A percentile compares a stretch with the other conserved stretches of the same genome.
These are phyloP conservation scores for Porites cylindrica DNA, from an alignment of 92 coral and sea anemone species.

Conservation along the genomic window DNA sequence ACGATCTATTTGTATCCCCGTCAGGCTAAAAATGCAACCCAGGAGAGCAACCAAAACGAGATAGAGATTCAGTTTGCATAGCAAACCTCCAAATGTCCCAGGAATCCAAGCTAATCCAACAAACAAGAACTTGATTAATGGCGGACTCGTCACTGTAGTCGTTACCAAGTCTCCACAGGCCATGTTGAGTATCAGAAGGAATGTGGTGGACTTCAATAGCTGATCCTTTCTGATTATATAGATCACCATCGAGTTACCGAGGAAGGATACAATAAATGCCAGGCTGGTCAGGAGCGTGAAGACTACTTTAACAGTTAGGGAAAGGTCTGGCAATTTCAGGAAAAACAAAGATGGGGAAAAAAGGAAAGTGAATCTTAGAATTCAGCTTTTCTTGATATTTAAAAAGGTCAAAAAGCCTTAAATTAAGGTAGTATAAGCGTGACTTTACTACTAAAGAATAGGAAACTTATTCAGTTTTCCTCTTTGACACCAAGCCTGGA, in stretches of 20 bases:
- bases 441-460: too few relatives aligned
- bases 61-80: neutral
- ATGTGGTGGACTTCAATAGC: slow-evolving; percentile 43
- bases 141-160: neutral
- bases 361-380: neutral
- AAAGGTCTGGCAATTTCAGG: neutral
- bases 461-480: too few relatives aligned
- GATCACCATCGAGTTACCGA: slow-evolving; percentile 45
- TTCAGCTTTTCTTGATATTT: too few relatives aligned
- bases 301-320: neutral
- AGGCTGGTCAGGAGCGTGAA: neutral
- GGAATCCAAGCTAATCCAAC: slow-evolving; percentile 5
- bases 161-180: slow-evolving; percentile 50
- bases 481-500: too few relatives aligned
- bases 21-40: slow-evolving; percentile 38
- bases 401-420: too few relatives aligned
- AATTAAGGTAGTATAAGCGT: too few relatives aligned
- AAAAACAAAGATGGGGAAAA: neutral
- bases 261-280: slow-evolving; percentile 10
- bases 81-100: slow-evolving; percentile 11
- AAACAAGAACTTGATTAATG: neutral
- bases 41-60: neutral
- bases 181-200: slow-evolving; percentile 58
- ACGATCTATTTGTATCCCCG: slow-evolving; percentile 42
- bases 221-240: slow-evolving; percentile 49